Evolutionary conservation across 1,140 invertebrate genomes (phyloP), one percentile per base, ranked within the genome.

Genomic region (Gerris buenoi): DNA sequence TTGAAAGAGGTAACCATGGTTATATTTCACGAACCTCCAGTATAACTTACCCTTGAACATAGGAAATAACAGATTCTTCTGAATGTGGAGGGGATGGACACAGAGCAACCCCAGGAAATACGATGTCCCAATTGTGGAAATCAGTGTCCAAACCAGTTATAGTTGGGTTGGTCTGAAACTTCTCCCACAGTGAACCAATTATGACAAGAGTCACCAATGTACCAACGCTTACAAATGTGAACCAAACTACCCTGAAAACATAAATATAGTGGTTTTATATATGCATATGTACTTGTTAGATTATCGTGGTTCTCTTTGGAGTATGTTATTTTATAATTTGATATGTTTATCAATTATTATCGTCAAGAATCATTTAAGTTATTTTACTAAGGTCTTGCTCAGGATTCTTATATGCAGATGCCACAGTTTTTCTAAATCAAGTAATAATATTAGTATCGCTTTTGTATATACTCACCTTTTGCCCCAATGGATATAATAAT

Each of bases 81-180:
- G n/a, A n/a, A n/a, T n/a, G n/a, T n/a, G 84, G 82, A 62, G 78
- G 74, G 59, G 74, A 72, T 22, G 83, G 81, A 71, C 86, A 88
- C 10, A 88, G 74, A 0, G 84, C 84, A 0, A 87, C 81, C 0
- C 85, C 83, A 3, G 86, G 86, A 74, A 87, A 88, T 0, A 84
- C 80, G 0, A 88, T 84, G 71, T 87, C 83, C 82, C 86, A 87
- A 69, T 85, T 87, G 72, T 88, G 86, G 72, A 87, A 87, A 74
- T 87, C 86, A 1, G 86, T 74, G 63, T 76, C 74, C 3, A 79
- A 65, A 1, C 83, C 87, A 23, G 86, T 89, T n/a, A 89, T 87
- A 0, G 86, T 89, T 1, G 88, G 87, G 77, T 87, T 87, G 0
- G 85, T 88, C 79, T 88, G 85, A 76, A 89, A 90, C 73, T 88